phyloP scores from a whole-genome alignment of 1,140 invertebrate species.

The Proales similis region DNA sequence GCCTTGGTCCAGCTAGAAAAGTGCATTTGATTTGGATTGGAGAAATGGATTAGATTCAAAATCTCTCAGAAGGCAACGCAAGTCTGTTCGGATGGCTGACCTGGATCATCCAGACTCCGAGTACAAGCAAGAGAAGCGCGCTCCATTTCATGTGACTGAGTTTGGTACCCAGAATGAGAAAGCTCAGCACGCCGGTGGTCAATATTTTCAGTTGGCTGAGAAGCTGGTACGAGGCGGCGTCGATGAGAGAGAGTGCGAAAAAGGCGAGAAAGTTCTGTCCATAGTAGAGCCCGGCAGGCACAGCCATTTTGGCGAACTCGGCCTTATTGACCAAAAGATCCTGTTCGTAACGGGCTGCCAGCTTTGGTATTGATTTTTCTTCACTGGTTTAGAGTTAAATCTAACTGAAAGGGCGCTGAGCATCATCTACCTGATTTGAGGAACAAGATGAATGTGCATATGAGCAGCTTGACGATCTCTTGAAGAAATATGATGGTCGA shows the following conservation, averaged over 20 bases:
- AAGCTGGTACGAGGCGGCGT: slow-evolving; percentile 97
- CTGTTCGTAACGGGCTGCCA: not conserved
- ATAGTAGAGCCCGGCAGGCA: slow-evolving; percentile 83
- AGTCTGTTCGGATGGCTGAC: too few species aligned
- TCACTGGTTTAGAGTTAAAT: not conserved
- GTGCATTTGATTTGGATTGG: too few species aligned
- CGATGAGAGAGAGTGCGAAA: slow-evolving; percentile 88
- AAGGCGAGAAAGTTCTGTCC: slow-evolving; percentile 96
- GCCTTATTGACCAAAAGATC: not conserved
- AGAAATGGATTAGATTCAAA: too few species aligned
- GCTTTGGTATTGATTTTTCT: not conserved
- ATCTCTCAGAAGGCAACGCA: too few species aligned
- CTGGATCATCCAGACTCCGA: slow-evolving; percentile 67
- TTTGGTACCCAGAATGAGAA: slow-evolving; percentile 72
- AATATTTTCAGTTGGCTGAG: slow-evolving; percentile 97
- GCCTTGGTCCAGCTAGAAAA: too few species aligned
- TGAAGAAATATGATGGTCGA: slow-evolving; percentile 55
- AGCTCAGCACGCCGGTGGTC: slow-evolving; percentile 92
- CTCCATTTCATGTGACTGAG: slow-evolving; percentile 76
- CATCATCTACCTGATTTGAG: slow-evolving; percentile 40
- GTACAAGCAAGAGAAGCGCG: slow-evolving; percentile 72
- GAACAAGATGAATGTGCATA: slow-evolving; percentile 50
- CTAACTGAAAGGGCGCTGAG: not conserved
- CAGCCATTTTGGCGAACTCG: not conserved
- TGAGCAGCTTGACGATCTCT: slow-evolving; percentile 54